Evolutionary conservation across 2,888 invertebrate species (phyloP), one percentile per base, ranked within the genome.

Genomic region (Prosopocoilus inquinatus): DNA sequence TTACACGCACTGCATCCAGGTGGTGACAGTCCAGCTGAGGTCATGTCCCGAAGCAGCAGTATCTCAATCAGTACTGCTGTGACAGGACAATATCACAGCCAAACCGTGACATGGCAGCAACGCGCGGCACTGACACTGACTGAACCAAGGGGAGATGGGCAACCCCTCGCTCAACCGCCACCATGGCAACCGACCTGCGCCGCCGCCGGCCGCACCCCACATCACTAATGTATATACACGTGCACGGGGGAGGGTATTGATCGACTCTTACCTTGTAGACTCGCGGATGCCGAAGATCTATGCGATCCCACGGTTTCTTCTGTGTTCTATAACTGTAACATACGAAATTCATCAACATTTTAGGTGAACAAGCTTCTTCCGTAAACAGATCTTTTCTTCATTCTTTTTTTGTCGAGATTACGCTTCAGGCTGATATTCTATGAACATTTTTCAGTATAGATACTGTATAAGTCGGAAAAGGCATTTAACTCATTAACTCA

Each of bases 1-100:
- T 41, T 15, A 16, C 41, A 41, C 41, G 41, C 41, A 41, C 41
- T 41, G 41, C 46, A 32, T 16, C 46, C 33, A 12, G 46, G 20
- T 33, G 28, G 36, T 11, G 12, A 41, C 35, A 33, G 12, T 33
- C 70, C 66, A 69, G 82, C 85, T 81, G 81, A 84, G 85, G 82
- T 84, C 84, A 91, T 93, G 93, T 91, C 93, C 91, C 85, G 90
- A 83, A 85, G 86, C 91, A 93, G 90, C 93, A 93, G 93, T 93
- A 93, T 78, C 68, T 78, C 74, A 79, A 82, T 80, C 78, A 86
- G 87, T 93, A 93, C 93, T 93, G 93, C 93, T 93, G 93, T 93
- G 93, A 93, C 93, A 92, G 92, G 93, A 94, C 93, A 94, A 94
- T 93, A 93, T 93, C 84, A 89, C 85, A 84, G 87, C 85, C 83